phyloP scores from a whole-genome alignment of 1,140 invertebrate genomes.

The Micrasema minimum region DNA sequence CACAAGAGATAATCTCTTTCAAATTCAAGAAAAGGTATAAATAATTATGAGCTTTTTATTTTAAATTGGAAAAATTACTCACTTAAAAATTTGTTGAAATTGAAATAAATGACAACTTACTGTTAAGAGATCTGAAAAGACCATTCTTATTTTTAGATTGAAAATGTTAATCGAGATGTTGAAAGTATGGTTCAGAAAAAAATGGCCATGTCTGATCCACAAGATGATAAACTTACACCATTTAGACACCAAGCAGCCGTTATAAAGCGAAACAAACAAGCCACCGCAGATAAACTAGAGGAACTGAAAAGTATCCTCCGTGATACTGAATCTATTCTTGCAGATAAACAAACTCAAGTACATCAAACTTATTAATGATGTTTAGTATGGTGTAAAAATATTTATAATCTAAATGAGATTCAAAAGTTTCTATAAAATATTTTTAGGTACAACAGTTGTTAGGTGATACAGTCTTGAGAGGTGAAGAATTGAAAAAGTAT shows the following conservation, averaged over 20 bases:
- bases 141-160: conserved; percentile 63
- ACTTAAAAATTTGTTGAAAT: too few relatives aligned
- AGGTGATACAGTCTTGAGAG: conserved; percentile 73
- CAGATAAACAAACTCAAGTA: conserved; percentile 67
- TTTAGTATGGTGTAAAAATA: too few relatives aligned
- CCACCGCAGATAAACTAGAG: conserved; percentile 75
- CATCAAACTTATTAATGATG: too few relatives aligned
- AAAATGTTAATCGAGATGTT: conserved; percentile 71
- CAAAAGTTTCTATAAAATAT: not conserved
- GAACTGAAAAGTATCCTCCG: conserved; percentile 71
- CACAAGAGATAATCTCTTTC: conserved; percentile 74
- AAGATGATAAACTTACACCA: conserved; percentile 79
- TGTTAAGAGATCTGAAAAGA: too few relatives aligned
- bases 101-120: too few relatives aligned
- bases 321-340: conserved; percentile 67
- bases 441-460: conserved; percentile 61
- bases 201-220: conserved; percentile 63
- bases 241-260: conserved; percentile 87
- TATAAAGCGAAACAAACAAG: conserved; percentile 81
- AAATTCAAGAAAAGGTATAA: conserved; percentile 72
- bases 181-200: conserved; percentile 68
- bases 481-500: conserved; percentile 87
- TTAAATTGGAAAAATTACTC: too few relatives aligned
- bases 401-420: too few relatives aligned
- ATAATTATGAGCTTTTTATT: too few relatives aligned